Evolutionary conservation across 2,113 vertebrate genomes (phyloP).

Genomic region (Rousettus leschenaultii): DNA sequence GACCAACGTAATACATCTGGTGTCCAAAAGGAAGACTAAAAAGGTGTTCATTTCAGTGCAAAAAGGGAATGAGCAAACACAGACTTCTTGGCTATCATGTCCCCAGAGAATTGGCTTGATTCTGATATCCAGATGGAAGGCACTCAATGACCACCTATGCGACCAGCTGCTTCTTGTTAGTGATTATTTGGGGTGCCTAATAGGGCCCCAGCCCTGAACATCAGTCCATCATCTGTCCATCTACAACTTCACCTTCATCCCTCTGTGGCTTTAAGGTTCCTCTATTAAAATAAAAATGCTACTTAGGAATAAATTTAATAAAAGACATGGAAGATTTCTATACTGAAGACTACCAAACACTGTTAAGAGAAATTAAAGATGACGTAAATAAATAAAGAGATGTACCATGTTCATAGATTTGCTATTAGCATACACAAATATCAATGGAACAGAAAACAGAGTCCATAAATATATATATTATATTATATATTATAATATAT

Average conservation of each 20-base stretch:
- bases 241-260: not conserved
- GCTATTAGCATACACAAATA: not conserved
- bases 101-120: not conserved
- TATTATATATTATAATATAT: too few relatives aligned
- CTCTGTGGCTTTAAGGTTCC: not conserved
- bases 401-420: not conserved
- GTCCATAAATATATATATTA: not conserved
- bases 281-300: conserved; percentile 26
- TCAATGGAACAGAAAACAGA: not conserved
- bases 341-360: not conserved
- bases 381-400: not conserved
- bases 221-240: not conserved
- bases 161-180: not conserved
- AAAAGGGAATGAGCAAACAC: not conserved
- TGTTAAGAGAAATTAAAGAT: not conserved
- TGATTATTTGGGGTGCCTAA: not conserved
- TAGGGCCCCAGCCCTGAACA: not conserved
- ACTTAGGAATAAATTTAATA: not conserved
- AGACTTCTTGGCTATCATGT: not conserved
- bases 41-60: not conserved
- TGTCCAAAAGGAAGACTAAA: not conserved
- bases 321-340: not conserved
- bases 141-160: not conserved
- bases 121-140: not conserved
- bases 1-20: not conserved